phyloP scores from a whole-genome alignment of 1,140 invertebrate species.

The Scaptomyza pallida region DNA sequence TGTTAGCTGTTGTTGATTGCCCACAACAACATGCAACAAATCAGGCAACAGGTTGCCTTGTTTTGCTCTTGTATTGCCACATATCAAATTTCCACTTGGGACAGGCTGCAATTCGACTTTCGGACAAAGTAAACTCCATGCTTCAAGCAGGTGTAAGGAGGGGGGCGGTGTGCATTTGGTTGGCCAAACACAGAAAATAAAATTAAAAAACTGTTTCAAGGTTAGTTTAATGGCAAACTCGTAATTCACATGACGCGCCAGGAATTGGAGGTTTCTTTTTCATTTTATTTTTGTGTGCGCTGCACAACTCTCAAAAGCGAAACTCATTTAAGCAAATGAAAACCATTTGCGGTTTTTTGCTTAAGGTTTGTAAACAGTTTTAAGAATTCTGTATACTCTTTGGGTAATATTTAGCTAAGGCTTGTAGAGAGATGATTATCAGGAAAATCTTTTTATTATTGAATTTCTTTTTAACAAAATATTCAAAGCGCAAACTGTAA shows the following conservation, averaged over 20 bases:
- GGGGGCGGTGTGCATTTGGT: constrained; percentile 5
- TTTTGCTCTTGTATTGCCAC: constrained; percentile 24
- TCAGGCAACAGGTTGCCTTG: constrained; percentile 51
- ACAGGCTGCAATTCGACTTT: constrained; percentile 25
- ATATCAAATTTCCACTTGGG: constrained; percentile 50
- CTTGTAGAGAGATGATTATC: too few relatives aligned
- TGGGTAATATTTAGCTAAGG: background rate
- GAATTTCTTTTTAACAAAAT: too few relatives aligned
- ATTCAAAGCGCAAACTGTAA: too few relatives aligned
- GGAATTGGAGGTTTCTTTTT: constrained; percentile 42
- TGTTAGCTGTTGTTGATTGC: constrained; percentile 41
- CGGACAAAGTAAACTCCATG: constrained; percentile 14
- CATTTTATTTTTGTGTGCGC: constrained; percentile 4
- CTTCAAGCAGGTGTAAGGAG: background rate
- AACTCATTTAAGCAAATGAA: constrained; percentile 52
- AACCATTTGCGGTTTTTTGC: constrained; percentile 26
- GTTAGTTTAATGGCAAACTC: constrained; percentile 48
- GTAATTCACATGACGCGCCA: constrained; percentile 43
- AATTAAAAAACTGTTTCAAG: constrained; percentile 50
- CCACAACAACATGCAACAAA: constrained; percentile 48
- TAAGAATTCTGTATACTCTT: constrained; percentile 4
- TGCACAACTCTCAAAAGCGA: constrained; percentile 40
- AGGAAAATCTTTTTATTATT: too few relatives aligned
- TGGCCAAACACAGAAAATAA: constrained; percentile 24
- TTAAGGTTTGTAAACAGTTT: constrained; percentile 18